A percentile compares a stretch with the other conserved stretches of the same genome.
These are phyloP conservation scores for Fulica atra DNA, from an alignment of 2,113 vertebrate genomes.

Conservation along the genomic window DNA sequence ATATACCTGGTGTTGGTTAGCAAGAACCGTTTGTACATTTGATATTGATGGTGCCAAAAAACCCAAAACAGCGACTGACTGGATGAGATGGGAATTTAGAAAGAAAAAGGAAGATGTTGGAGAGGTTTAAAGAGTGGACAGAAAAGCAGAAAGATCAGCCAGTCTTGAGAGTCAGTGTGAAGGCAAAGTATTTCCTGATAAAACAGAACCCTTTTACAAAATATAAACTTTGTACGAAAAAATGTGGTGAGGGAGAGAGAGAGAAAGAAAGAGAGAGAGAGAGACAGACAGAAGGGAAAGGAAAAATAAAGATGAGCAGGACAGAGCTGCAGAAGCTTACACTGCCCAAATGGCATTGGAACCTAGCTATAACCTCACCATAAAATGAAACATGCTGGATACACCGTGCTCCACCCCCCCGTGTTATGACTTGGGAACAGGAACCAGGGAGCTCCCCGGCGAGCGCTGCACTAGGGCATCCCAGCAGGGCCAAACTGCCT, in stretches of 20 bases:
- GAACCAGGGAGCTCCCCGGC: conserved; percentile 17
- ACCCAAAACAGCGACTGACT: conserved; percentile 81
- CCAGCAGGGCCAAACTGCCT: conserved; percentile 22
- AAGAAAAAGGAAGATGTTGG: conserved; percentile 10
- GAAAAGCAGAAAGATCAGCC: conserved; percentile 63
- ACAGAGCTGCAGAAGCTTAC: conserved; percentile 68
- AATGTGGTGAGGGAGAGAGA: conserved; percentile 27
- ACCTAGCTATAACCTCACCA: conserved; percentile 54
- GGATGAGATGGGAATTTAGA: conserved; percentile 67
- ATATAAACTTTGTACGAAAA: conserved; percentile 78
- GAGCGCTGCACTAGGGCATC: background rate
- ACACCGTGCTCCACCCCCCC: conserved; percentile 27
- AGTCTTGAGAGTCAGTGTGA: conserved; percentile 63
- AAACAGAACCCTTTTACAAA: conserved; percentile 81
- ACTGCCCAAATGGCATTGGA: conserved; percentile 70
- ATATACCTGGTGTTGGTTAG: conserved; percentile 90
- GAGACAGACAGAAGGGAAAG: conserved; percentile 40
- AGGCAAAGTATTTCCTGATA: conserved; percentile 74
- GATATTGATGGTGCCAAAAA: conserved; percentile 86
- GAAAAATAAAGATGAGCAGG: conserved; percentile 40
- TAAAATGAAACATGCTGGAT: conserved; percentile 50
- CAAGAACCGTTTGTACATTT: conserved; percentile 90
- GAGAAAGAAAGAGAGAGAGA: background rate
- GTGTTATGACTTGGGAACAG: background rate
- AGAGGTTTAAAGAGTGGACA: conserved; percentile 33